Percentiles rank a stretch among this genome's conserved stretches.
phyloP scores from a whole-genome alignment of 2,888 invertebrate species.

The Timema cristinae region DNA sequence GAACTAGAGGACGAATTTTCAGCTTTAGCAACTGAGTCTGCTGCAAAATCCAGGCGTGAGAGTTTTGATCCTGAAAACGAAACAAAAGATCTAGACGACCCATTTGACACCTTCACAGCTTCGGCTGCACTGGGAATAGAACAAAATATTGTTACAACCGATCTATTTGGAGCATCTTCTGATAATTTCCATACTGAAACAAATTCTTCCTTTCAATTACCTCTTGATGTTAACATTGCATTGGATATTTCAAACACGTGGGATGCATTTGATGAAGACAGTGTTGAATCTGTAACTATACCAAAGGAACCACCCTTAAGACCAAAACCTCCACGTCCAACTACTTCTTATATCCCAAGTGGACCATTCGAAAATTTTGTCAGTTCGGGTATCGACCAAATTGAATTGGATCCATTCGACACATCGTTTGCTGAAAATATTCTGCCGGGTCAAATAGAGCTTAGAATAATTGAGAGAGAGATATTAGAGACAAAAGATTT shows the following conservation, averaged over 20 bases:
- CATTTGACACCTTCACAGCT: conserved; percentile 48
- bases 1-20: conserved; percentile 75
- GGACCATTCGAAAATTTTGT: not conserved
- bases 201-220: too few species aligned
- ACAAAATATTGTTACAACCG: conserved; percentile 33
- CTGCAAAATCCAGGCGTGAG: conserved; percentile 47
- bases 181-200: too few species aligned
- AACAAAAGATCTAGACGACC: conserved; percentile 43
- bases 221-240: too few species aligned
- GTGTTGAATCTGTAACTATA: not conserved
- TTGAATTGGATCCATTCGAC: conserved; percentile 70
- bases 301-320: not conserved
- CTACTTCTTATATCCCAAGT: not conserved
- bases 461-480: conserved; percentile 56
- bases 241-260: not conserved
- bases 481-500: conserved; percentile 45
- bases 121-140: conserved; percentile 37
- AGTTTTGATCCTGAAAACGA: conserved; percentile 10
- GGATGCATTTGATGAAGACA: conserved; percentile 7
- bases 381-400: conserved; percentile 41
- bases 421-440: conserved; percentile 78
- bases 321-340: conserved; percentile 4
- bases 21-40: conserved; percentile 70
- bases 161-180: conserved; percentile 2
- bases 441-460: conserved; percentile 59